Conservation (phyloP, 1,140 invertebrate genomes). For the Anadara kagoshimensis region DNA sequence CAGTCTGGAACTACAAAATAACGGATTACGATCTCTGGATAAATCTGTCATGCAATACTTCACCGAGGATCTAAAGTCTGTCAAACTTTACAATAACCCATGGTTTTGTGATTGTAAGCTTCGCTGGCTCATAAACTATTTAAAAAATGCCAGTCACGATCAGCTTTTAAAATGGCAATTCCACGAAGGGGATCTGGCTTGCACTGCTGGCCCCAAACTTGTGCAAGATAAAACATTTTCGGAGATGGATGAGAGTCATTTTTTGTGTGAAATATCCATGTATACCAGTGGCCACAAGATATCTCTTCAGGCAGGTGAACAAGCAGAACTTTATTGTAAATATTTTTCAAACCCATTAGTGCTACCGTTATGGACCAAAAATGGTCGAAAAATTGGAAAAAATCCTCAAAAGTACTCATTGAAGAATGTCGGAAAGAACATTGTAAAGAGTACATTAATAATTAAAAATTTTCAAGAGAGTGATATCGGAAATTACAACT, state of each 20-base stretch:
- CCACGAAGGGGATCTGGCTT: slow-evolving; percentile 40
- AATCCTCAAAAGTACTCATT: slow-evolving; percentile 2
- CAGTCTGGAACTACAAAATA: slow-evolving; percentile 59
- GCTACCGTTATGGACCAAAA: slow-evolving; percentile 49
- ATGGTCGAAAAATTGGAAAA: slow-evolving; percentile 33
- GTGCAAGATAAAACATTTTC: slow-evolving; percentile 42
- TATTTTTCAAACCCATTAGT: slow-evolving; percentile 52
- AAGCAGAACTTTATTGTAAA: slow-evolving; percentile 50
- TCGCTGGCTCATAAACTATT: slow-evolving; percentile 60
- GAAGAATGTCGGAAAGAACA: slow-evolving; percentile 36
- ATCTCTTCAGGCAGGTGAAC: slow-evolving; percentile 22
- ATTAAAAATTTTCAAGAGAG: slow-evolving; percentile 51
- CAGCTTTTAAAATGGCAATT: slow-evolving; percentile 48
- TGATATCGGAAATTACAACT: slow-evolving; percentile 61
- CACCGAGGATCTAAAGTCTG: slow-evolving; percentile 33
- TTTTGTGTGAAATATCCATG: slow-evolving; percentile 51
- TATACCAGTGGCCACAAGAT: slow-evolving; percentile 47
- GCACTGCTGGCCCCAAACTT: slow-evolving; percentile 42
- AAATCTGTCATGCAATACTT: slow-evolving; percentile 43
- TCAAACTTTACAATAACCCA: slow-evolving; percentile 63
- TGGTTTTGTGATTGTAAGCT: slow-evolving; percentile 68
- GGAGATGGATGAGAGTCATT: slow-evolving; percentile 31
- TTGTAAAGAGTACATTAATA: slow-evolving; percentile 33
- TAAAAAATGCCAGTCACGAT: slow-evolving; percentile 39
- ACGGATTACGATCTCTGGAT: slow-evolving; percentile 49